A percentile compares a stretch with the other conserved stretches of the same genome.
Evolutionary conservation across 30 jellyfish, hydroid and myxozoan genomes (phyloP).

Genomic region (Cassiopea andromeda): DNA sequence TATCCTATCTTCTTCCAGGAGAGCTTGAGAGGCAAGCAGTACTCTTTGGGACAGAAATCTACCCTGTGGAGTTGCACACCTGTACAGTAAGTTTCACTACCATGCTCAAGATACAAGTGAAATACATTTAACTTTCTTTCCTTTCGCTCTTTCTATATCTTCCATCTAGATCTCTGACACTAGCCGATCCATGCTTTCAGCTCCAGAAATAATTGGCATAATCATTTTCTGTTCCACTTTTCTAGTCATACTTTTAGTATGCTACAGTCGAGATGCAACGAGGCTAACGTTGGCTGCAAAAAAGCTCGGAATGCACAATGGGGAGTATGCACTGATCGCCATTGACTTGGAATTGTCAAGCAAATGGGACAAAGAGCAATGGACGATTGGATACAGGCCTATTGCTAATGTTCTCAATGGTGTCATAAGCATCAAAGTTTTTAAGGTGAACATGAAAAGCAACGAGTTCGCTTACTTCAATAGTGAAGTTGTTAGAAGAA

Average conservation of each 20-base stretch:
- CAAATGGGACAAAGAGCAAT: constrained; percentile 50
- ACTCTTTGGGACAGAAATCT: too few relatives aligned
- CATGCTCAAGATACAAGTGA: too few relatives aligned
- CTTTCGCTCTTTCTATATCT: background rate
- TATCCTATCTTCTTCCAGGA: too few relatives aligned
- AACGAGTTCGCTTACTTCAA: constrained; percentile 11
- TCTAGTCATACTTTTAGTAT: constrained; percentile 68
- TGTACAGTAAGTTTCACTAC: too few relatives aligned
- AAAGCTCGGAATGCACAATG: constrained; percentile 75
- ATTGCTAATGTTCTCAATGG: constrained; percentile 52
- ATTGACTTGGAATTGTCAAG: constrained; percentile 62
- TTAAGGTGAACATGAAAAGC: constrained; percentile 41
- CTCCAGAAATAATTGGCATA: background rate
- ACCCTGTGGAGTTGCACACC: too few relatives aligned
- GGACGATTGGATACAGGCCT: constrained; percentile 43
- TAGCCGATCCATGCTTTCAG: background rate
- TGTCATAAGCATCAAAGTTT: constrained; percentile 33
- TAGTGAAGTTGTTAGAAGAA: constrained; percentile 71
- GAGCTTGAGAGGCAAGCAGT: too few relatives aligned
- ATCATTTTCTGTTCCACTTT: background rate
- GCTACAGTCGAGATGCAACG: constrained; percentile 65
- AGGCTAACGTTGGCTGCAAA: constrained; percentile 68
- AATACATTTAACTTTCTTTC: too few relatives aligned
- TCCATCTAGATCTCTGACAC: too few relatives aligned
- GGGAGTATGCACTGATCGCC: constrained; percentile 73